Percentiles rank a stretch among this genome's conserved stretches.
phyloP scores from a whole-genome alignment of 2,888 invertebrate species.

The Cephus rjabovi region DNA sequence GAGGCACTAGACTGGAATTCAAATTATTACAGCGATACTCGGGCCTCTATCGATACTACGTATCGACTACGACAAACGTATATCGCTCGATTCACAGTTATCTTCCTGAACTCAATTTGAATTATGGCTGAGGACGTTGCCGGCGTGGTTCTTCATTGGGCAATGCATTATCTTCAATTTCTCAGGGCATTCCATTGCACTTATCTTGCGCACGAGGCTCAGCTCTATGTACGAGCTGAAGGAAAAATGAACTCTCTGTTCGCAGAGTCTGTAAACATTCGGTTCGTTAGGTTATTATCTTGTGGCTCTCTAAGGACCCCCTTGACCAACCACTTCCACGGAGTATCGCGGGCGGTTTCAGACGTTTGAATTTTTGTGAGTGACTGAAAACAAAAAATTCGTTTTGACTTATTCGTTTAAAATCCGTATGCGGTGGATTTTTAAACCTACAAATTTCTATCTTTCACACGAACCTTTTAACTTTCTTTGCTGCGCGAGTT shows the following conservation, averaged over 20 bases:
- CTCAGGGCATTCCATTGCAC: not conserved
- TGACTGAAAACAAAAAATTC: too few relatives aligned
- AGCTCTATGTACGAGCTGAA: not conserved
- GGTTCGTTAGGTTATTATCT: slow-evolving; percentile 1
- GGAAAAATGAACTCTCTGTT: not conserved
- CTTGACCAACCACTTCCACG: slow-evolving; percentile 14
- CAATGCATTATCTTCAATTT: not conserved
- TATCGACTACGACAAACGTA: not conserved
- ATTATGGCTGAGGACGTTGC: not conserved
- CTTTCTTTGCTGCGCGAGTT: too few relatives aligned
- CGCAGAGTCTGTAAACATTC: not conserved
- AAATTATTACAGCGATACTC: not conserved
- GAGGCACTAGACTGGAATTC: not conserved
- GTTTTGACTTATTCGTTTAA: too few relatives aligned
- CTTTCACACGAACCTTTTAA: not conserved
- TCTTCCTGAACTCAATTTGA: not conserved
- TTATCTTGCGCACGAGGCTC: not conserved
- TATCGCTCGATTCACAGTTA: not conserved
- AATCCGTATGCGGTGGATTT: too few relatives aligned
- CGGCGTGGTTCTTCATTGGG: not conserved
- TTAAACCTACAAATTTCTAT: too few relatives aligned
- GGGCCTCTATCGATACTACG: not conserved
- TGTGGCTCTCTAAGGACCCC: slow-evolving; percentile 11
- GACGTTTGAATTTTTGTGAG: not conserved
- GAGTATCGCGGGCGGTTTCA: slow-evolving; percentile 10